Conservation (phyloP, 2,113 vertebrate species). For the Spea multiplicata region DNA sequence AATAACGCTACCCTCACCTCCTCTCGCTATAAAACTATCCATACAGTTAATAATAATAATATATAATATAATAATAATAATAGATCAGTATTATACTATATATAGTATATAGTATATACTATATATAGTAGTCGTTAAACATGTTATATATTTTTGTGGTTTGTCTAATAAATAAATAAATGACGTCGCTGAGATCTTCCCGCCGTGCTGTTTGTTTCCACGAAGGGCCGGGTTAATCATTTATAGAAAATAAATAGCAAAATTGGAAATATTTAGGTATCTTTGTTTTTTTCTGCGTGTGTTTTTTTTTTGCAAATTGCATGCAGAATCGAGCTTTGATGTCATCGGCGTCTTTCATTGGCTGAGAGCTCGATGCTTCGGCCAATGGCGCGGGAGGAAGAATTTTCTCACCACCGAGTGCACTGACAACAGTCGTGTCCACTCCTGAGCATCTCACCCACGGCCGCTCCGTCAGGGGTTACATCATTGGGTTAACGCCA, state of each 20-base stretch:
- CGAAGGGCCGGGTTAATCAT: background rate
- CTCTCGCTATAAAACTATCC: too few species aligned
- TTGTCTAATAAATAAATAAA: too few species aligned
- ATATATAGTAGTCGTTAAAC: too few species aligned
- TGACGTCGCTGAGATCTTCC: too few species aligned
- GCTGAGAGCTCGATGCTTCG: background rate
- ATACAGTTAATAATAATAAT: too few species aligned
- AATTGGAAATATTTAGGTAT: constrained; percentile 10
- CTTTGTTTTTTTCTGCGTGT: background rate
- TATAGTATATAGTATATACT: too few species aligned
- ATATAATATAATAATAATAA: too few species aligned
- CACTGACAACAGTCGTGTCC: background rate
- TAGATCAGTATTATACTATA: too few species aligned
- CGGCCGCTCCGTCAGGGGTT: background rate
- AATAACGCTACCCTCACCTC: too few species aligned
- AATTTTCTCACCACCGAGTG: background rate
- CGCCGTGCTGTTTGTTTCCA: background rate
- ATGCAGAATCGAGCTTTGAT: background rate
- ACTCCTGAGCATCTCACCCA: background rate
- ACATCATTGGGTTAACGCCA: too few species aligned
- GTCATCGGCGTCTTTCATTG: background rate
- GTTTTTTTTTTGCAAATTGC: background rate
- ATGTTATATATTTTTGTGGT: too few species aligned
- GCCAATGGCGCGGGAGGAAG: background rate
- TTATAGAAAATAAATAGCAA: background rate